A percentile compares a stretch with the other conserved stretches of the same genome.
phyloP scores from a whole-genome alignment of 2,888 invertebrate genomes.

The Tinea semifulvella region DNA sequence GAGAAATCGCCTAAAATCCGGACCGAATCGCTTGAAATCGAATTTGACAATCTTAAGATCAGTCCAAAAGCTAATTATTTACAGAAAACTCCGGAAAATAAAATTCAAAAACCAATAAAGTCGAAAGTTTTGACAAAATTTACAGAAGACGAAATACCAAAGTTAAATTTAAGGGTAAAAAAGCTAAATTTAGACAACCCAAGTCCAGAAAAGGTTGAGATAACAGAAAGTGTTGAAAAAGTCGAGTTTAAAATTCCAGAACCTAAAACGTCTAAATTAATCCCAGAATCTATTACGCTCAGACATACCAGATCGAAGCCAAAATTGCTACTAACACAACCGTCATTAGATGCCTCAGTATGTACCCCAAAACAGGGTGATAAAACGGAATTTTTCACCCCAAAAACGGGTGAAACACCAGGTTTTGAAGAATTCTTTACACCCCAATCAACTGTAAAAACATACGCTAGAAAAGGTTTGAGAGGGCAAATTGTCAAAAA shows the following conservation, averaged over 20 bases:
- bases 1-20: slow-evolving; percentile 22
- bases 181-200: slow-evolving; percentile 39
- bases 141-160: slow-evolving; percentile 40
- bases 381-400: slow-evolving; percentile 34
- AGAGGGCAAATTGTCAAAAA: slow-evolving; percentile 41
- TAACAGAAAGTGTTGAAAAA: background rate
- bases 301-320: slow-evolving; percentile 26
- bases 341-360: slow-evolving; percentile 18
- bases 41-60: slow-evolving; percentile 32
- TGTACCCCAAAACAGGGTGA: slow-evolving; percentile 23
- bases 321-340: slow-evolving; percentile 25
- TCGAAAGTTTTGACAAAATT: slow-evolving; percentile 27
- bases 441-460: slow-evolving; percentile 38
- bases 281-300: slow-evolving; percentile 39
- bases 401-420: slow-evolving; percentile 24
- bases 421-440: slow-evolving; percentile 40
- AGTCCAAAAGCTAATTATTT: slow-evolving; percentile 24
- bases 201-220: slow-evolving; percentile 21
- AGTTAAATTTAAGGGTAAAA: slow-evolving; percentile 33
- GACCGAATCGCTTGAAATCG: slow-evolving; percentile 25
- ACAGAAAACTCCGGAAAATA: slow-evolving; percentile 33
- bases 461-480: slow-evolving; percentile 30
- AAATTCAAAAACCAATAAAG: slow-evolving; percentile 21
- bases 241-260: slow-evolving; percentile 43
- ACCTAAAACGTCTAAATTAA: slow-evolving; percentile 31